Base-by-base conservation (phyloP, 2,113 vertebrate species). In the Anseranas semipalmata region DNA sequence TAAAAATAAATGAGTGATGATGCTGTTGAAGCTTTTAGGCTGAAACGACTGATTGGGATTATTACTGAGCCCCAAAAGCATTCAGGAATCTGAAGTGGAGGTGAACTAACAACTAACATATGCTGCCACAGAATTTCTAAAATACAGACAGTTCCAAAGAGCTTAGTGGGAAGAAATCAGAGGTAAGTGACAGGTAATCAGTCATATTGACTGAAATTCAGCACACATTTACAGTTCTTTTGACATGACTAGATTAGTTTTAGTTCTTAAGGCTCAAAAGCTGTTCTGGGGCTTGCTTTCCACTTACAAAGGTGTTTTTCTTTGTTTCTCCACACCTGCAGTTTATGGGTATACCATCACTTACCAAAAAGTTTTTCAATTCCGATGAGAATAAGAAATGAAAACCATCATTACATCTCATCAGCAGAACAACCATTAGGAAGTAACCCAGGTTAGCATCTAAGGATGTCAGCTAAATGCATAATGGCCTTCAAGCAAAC, bases 171-270 rank as follows among this genome's bases (percentile, higher is more conserved):
- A 91, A 82, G 85, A 91, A 91, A 75, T 68, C 45, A 55, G 33
- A 95, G 45, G 45, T 65, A 80, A 93, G 37, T 91, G 93, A 94
- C 87, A 95, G n/a, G 74, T 76, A 91, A 95, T 93, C 93, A 93
- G 89, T 95, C 81, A 93, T 87, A 79, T 41, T 93, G 84, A 94
- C 91, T 94, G 89, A 95, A 96, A 93, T 79, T 81, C 66, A 94
- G 62, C 66, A 85, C 43, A 45, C 35, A 73, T 94, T 85, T 91
- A 89, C 53, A 73, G 55, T 73, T 87, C 37, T 48, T 92, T 77
- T 79, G 66, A 82, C 9, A 4, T 65, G 24, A 85, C 78, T 76
- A 78, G 52, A 89, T 94, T 87, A 76, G 66, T 28, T 95, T 82
- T n/a, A 41, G 27, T 50, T 94, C 85, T 62, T 76, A 87, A 91